These are phyloP conservation scores for Drosophila hamatofila DNA, from an alignment of 2,888 invertebrate species.

Conservation along the genomic window DNA sequence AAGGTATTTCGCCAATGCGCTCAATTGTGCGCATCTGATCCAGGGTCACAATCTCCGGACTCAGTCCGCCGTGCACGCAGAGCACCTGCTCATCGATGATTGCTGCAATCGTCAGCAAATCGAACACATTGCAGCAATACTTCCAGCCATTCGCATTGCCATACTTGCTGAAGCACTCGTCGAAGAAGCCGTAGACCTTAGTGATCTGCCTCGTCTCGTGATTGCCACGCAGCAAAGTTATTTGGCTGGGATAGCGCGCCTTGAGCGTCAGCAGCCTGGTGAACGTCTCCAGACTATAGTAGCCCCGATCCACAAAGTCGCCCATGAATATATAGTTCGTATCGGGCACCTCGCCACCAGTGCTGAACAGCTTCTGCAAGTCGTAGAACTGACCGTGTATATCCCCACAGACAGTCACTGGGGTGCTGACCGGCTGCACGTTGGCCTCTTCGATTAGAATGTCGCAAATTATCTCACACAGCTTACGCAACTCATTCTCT, in stretches of 20 bases:
- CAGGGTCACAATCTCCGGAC: slow-evolving; percentile 97
- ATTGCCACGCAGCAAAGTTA: slow-evolving; percentile 97
- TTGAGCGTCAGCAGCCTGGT: slow-evolving; percentile 97
- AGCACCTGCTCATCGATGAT: slow-evolving; percentile 98
- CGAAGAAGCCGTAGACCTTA: slow-evolving; percentile 99
- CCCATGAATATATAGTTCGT: slow-evolving; percentile 99
- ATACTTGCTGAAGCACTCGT: slow-evolving; percentile 99
- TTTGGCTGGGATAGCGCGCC: slow-evolving; percentile 94
- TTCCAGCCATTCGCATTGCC: slow-evolving; percentile 99
- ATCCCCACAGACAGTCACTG: slow-evolving; percentile 99
- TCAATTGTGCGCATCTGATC: slow-evolving; percentile 98
- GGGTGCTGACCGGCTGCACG: slow-evolving; percentile 97
- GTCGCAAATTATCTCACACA: slow-evolving; percentile 98
- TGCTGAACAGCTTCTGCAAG: slow-evolving; percentile 97
- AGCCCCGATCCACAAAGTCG: slow-evolving; percentile 99
- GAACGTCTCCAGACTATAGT: slow-evolving; percentile 99
- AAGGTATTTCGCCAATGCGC: slow-evolving; percentile 98
- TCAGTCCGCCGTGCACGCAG: slow-evolving; percentile 98
- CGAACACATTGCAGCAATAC: slow-evolving; percentile 98
- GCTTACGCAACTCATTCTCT: slow-evolving; percentile 97
- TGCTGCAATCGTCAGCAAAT: slow-evolving; percentile 98
- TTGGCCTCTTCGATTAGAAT: slow-evolving; percentile 97
- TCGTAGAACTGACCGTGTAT: slow-evolving; percentile 99
- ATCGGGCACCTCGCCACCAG: slow-evolving; percentile 98
- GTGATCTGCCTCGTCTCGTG: slow-evolving; percentile 99